Evolutionary conservation across 2,888 invertebrate species (phyloP), one percentile per base, ranked within the genome.

Genomic region (Drosophila bunnanda): DNA sequence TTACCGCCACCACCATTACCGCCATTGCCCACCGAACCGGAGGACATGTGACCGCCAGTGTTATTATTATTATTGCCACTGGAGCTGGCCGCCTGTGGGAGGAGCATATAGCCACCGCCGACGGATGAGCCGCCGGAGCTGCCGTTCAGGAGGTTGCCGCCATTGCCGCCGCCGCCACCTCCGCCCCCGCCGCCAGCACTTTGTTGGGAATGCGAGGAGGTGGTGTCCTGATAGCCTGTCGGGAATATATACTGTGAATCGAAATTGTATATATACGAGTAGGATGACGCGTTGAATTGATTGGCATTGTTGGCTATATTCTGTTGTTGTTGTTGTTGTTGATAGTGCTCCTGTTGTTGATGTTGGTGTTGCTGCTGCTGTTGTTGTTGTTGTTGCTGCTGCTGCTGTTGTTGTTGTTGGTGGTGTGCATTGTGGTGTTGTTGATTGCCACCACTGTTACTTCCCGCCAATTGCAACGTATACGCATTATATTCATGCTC

Each of bases 131-230:
- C 58, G 94, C 93, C 92, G 95, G 66, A 94, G 94, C 92, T 92
- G 95, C 94, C 95, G 91, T 95, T 94, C 85, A 95, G 93, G 93
- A 95, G 94, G 50, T 62, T 93, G 92, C 92, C 94, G 92, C 89
- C 94, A 92, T 48, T 48, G 20, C 75, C 94, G 92, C 80, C 94
- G 92, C 80, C 93, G 92, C 91, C 78, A 57, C 85, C 85, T 62
- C 88, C 87, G 57, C 83, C 87, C 53, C 91, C 91, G 52, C 90
- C 91, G 54, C 90, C 90, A 72, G 90, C 90, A 75, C 92, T 92
- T 66, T 92, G 92, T 67, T 92, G 92, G 38, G 92, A 92, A 81
- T 92, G 92, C 44, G 92, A 92, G 70, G 92, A 92, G 80, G 91
- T 92, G 71, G 92, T 92, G 80, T 92, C 92, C 89, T 92, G 92